phyloP scores from a whole-genome alignment of 2,113 vertebrate genomes.

The Phalacrocorax aristotelis region DNA sequence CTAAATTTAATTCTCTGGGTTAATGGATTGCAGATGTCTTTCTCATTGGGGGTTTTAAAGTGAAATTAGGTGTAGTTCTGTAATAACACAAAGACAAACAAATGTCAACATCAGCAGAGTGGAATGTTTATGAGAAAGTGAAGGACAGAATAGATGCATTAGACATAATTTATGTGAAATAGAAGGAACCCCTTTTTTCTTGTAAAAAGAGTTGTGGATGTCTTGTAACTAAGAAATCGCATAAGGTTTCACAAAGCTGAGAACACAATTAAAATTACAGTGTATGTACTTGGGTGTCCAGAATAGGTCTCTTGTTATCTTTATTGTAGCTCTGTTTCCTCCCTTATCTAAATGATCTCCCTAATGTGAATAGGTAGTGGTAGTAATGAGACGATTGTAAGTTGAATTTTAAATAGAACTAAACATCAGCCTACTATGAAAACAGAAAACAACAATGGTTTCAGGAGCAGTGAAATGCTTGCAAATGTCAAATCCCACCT shows the following conservation, averaged over 20 bases:
- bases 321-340: not conserved
- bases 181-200: not conserved
- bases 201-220: not conserved
- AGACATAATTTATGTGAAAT: not conserved
- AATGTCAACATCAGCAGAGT: slow-evolving; percentile 56
- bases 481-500: not conserved
- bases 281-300: not conserved
- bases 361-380: not conserved
- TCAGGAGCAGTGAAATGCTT: not conserved
- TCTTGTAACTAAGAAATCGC: not conserved
- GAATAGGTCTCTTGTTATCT: not conserved
- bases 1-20: slow-evolving; percentile 68
- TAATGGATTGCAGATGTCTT: slow-evolving; percentile 69
- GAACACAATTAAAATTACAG: not conserved
- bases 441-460: not conserved
- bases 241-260: not conserved
- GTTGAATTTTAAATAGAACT: not conserved
- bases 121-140: slow-evolving; percentile 34
- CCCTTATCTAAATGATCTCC: not conserved
- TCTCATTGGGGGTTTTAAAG: slow-evolving; percentile 61
- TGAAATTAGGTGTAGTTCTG: slow-evolving; percentile 63
- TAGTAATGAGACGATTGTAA: not conserved
- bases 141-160: slow-evolving; percentile 24
- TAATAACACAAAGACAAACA: slow-evolving; percentile 60
- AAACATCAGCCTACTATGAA: not conserved